phyloP scores from a whole-genome alignment of 2,113 vertebrate genomes.

The Nothocercus nigrocapillus region DNA sequence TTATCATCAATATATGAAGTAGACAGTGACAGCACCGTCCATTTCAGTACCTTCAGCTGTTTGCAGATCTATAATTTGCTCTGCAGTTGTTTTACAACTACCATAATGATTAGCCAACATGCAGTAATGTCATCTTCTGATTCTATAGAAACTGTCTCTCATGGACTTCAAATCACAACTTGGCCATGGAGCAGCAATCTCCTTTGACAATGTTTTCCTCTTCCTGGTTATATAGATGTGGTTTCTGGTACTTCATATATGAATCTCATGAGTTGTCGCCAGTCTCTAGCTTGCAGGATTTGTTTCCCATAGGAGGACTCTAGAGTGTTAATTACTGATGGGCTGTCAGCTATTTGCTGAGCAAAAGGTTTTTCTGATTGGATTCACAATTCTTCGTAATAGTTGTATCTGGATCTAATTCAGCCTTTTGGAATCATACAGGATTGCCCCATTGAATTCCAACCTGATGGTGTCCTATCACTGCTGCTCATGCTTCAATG shows the following conservation, averaged over 20 bases:
- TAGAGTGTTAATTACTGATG: not conserved
- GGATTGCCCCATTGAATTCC: not conserved
- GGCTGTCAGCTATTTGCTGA: not conserved
- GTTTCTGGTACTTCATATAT: not conserved
- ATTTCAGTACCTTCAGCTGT: conserved; percentile 18
- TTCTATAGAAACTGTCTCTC: conserved; percentile 15
- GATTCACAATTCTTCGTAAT: not conserved
- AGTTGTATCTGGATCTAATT: not conserved
- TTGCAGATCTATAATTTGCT: conserved; percentile 56
- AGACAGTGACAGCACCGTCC: conserved; percentile 51
- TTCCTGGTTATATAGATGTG: not conserved
- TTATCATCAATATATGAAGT: conserved; percentile 59
- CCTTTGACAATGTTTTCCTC: not conserved
- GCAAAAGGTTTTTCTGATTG: not conserved
- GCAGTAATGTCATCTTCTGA: not conserved
- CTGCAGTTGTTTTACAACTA: conserved; percentile 53
- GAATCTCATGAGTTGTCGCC: not conserved
- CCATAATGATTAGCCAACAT: conserved; percentile 44
- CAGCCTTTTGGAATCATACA: not conserved
- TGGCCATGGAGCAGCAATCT: not conserved
- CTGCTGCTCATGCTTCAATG: not conserved
- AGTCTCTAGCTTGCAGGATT: not conserved
- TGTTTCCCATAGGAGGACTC: not conserved
- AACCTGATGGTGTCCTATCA: not conserved
- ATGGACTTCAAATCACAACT: not conserved